phyloP scores from a whole-genome alignment of 1,140 invertebrate genomes.

The Drosophila hydei region DNA sequence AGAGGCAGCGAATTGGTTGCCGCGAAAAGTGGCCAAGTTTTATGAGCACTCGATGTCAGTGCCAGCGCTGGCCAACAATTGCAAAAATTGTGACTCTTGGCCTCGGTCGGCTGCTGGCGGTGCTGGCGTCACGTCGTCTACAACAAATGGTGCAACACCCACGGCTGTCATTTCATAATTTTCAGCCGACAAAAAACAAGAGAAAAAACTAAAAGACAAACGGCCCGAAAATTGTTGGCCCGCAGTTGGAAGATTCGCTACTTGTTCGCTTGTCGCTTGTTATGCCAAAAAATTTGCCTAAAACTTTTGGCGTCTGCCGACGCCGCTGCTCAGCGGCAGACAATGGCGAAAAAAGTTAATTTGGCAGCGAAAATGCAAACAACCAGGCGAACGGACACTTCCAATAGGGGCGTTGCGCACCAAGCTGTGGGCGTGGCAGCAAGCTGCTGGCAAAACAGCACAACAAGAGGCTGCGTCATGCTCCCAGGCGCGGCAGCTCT shows the following conservation, averaged over 20 bases:
- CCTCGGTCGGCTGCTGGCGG: slow-evolving; percentile 12
- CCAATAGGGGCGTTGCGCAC: slow-evolving; percentile 48
- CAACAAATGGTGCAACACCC: slow-evolving; percentile 61
- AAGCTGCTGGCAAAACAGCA: slow-evolving; percentile 33
- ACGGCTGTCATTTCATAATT: slow-evolving; percentile 74
- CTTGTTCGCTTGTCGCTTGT: slow-evolving; percentile 49
- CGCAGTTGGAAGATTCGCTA: slow-evolving; percentile 28
- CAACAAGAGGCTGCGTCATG: slow-evolving; percentile 68
- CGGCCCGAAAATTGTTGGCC: slow-evolving; percentile 42
- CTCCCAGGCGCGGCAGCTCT: slow-evolving; percentile 57
- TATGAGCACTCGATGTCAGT: slow-evolving; percentile 58
- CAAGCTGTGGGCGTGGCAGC: background rate
- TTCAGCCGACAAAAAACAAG: slow-evolving; percentile 47
- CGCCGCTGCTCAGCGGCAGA: slow-evolving; percentile 16
- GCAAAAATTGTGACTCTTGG: background rate
- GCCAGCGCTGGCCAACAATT: slow-evolving; percentile 25
- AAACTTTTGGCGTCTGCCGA: slow-evolving; percentile 47
- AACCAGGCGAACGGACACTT: slow-evolving; percentile 70
- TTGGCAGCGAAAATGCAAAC: slow-evolving; percentile 79
- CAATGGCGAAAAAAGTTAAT: slow-evolving; percentile 80
- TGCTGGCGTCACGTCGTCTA: slow-evolving; percentile 60
- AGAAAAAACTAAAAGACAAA: slow-evolving; percentile 61
- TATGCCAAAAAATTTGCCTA: slow-evolving; percentile 78
- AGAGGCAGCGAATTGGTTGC: slow-evolving; percentile 1
- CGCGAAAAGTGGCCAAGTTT: slow-evolving; percentile 39